A percentile compares a stretch with the other conserved stretches of the same genome.
These are phyloP conservation scores for Ianthella basta DNA, from an alignment of 37 sponge, comb jelly and placozoan species.

Conservation along the genomic window DNA sequence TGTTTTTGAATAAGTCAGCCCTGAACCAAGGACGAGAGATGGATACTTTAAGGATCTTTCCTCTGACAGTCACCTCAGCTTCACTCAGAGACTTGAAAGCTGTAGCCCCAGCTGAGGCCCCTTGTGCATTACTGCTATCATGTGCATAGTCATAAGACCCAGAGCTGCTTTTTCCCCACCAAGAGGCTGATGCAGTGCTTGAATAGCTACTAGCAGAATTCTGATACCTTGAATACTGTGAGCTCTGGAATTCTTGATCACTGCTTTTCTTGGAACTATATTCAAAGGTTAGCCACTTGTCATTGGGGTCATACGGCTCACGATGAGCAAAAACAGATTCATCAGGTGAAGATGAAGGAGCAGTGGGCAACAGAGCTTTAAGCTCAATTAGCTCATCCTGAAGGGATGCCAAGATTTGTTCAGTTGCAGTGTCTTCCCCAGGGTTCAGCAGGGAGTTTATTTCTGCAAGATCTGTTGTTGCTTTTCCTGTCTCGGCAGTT, in stretches of 20 bases:
- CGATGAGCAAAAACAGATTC: background rate
- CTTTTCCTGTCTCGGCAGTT: background rate
- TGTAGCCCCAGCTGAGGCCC: background rate
- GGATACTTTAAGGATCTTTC: conserved; percentile 54
- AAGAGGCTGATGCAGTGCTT: background rate
- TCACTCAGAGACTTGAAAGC: conserved; percentile 25
- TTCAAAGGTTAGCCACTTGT: conserved; percentile 16
- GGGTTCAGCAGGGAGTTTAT: background rate
- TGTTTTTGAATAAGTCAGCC: conserved; percentile 47
- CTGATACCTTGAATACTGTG: background rate
- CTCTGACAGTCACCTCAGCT: conserved; percentile 35
- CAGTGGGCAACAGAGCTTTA: background rate
- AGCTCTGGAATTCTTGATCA: background rate
- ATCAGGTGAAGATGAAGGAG: background rate
- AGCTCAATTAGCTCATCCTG: conserved; percentile 18
- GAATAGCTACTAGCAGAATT: background rate
- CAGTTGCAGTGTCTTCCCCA: background rate
- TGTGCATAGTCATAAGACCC: background rate
- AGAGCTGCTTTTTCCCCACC: background rate
- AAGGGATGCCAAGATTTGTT: background rate
- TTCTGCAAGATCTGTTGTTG: background rate
- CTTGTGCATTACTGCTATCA: background rate
- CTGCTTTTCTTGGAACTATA: background rate
- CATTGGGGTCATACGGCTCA: conserved; percentile 16
- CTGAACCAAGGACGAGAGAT: conserved; percentile 67